Conservation (phyloP, 2,797 vertebrate genomes). For the Hapalemur alaotrensis region DNA sequence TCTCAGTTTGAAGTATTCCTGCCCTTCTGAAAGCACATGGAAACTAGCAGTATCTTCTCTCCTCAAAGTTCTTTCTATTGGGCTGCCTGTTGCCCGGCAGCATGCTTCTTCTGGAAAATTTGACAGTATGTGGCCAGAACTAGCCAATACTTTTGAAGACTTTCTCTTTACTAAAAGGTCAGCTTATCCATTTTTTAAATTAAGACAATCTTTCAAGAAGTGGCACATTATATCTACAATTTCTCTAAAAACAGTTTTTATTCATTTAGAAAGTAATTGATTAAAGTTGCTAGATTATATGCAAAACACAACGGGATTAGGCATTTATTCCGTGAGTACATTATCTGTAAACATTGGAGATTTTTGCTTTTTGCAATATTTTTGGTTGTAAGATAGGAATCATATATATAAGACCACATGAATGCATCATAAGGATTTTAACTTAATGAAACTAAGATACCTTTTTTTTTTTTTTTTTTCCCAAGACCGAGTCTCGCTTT, state of each 20-base stretch:
- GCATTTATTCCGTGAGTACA: background rate
- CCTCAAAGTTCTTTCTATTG: conserved; percentile 96
- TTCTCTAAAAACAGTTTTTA: conserved; percentile 7
- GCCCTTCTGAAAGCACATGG: conserved; percentile 99
- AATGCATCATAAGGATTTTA: conserved; percentile 23
- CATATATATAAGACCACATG: background rate
- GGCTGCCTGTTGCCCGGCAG: conserved; percentile 97
- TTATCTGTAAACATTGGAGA: background rate
- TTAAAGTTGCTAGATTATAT: background rate
- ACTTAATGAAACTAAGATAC: background rate
- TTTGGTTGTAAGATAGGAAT: background rate
- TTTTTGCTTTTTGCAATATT: conserved; percentile 4
- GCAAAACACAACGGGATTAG: background rate
- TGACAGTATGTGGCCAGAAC: conserved; percentile 98
- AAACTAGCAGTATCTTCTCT: conserved; percentile 96
- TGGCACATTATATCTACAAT: background rate
- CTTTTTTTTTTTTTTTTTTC: background rate
- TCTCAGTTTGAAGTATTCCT: conserved; percentile 96
- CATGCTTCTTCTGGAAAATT: conserved; percentile 97
- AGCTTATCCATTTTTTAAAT: conserved; percentile 56
- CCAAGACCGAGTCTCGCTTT: background rate
- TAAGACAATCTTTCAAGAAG: conserved; percentile 8
- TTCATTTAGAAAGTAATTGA: conserved; percentile 18
- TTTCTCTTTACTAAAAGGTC: conserved; percentile 99
- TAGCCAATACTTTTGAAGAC: conserved; percentile 96